These are phyloP conservation scores for Lamprotornis superbus DNA, from an alignment of 2,113 vertebrate genomes.

Conservation along the genomic window DNA sequence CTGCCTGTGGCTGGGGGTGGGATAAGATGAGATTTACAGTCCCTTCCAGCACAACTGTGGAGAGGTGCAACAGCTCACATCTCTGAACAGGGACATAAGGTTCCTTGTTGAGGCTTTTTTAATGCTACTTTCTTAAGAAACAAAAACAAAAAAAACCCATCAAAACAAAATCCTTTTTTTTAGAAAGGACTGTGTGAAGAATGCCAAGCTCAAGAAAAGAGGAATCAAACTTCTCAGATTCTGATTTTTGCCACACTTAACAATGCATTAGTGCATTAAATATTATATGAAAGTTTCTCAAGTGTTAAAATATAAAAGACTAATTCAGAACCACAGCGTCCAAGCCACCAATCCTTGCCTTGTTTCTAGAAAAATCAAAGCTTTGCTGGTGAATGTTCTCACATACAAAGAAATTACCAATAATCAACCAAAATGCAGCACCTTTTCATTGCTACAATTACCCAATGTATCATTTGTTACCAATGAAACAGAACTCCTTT, in stretches of 20 bases:
- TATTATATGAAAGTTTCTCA: not conserved
- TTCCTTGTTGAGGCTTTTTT: not conserved
- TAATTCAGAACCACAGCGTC: not conserved
- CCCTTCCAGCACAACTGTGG: not conserved
- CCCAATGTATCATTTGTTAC: not conserved
- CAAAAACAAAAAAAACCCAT: not conserved
- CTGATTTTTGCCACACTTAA: not conserved
- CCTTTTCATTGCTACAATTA: not conserved
- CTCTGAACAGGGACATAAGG: not conserved
- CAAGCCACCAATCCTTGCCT: not conserved
- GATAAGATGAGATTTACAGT: not conserved
- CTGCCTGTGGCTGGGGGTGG: not conserved
- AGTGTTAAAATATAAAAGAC: not conserved
- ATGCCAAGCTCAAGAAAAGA: not conserved
- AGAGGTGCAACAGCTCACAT: not conserved
- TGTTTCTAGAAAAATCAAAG: not conserved
- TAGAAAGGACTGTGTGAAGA: not conserved
- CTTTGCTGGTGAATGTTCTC: not conserved
- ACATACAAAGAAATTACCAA: not conserved
- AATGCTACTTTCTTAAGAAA: not conserved
- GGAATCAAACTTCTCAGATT: not conserved
- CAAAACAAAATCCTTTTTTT: not conserved
- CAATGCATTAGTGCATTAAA: not conserved
- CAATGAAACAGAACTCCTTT: not conserved
- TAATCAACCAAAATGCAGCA: not conserved